Evolutionary conservation across 2,113 vertebrate genomes (phyloP), one percentile per base, ranked within the genome.

Genomic region (Siphamia tubifer): DNA sequence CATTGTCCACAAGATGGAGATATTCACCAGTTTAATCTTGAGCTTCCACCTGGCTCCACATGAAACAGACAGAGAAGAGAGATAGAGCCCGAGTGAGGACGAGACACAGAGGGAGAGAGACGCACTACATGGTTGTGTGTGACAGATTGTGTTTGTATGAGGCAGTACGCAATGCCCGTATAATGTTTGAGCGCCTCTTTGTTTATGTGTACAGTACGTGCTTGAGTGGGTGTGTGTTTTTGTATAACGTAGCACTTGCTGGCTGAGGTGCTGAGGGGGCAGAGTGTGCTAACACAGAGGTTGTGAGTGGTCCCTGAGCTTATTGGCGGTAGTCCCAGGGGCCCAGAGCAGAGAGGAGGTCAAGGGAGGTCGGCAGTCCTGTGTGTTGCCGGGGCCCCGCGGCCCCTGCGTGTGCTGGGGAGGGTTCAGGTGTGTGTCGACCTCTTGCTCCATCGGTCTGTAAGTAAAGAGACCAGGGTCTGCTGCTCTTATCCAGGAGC

Each of bases 1-100:
- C 6, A 45, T 20, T 75, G 85, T 89, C 92, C 92, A 94, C 93
- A 91, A 94, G 93, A 93, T 93, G 93, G 92, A 79, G 92, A 85
- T 91, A 88, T 91, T 89, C 77, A 91, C 90, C 84, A 91, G 86
- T 90, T 83, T 87, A 89, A 84, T 25, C 68, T 58, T 40, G 21
- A 10, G n/a, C 2, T 53, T 35, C 63, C 49, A 61, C 43, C 47
- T 72, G 72, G 48, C 49, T 64, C 13, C 30, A 69, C 77, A 57
- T 34, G 51, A 67, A 52, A 28, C 32, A 42, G 61, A 40, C 17
- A 58, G 48, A 58, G 23, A 11, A 23, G 24, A 21, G 30, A 12
- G 49, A 52, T 27, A 34, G 39, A 53, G 51, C 3, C 30, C 38
- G 27, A 48, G 47, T 10, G 49, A 27, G 31, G 52, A 42, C 6